Evolutionary conservation across 2,113 vertebrate genomes (phyloP), one percentile per base, ranked within the genome.

Genomic region (Sprattus sprattus): DNA sequence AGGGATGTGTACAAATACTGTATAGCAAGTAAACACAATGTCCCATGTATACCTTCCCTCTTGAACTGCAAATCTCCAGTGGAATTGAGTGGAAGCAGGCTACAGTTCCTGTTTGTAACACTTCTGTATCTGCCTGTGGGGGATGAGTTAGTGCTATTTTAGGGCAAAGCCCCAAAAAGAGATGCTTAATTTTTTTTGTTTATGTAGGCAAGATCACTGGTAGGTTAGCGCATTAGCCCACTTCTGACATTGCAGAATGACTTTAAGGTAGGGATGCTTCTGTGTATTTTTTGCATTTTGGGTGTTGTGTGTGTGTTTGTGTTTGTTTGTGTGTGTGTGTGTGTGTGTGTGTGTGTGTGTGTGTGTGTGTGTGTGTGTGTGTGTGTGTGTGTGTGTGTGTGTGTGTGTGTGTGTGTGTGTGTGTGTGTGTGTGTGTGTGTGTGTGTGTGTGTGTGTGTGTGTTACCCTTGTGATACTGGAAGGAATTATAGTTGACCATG

Each of bases 161-260:
- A 78, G 32, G 32, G 10, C 71, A 39, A 44, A 78, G 71, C 11
- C n/a, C 32, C 10, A 32, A 71, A 71, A 78, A 78, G n/a, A 78
- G 1, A 78, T 6, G 11, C 28, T 13, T 32, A 15, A 18, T 78
- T 78, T 39, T 15, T 15, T 78, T 13, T 78, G 71, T 78, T 78
- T 78, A 78, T 78, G 71, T 78, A 78, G 28, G 71, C 25, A 78
- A 78, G 71, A 32, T 78, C 71, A 78, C 15, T 2, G 71, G 71
- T 32, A 78, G 71, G 71, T 32, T 78, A 78, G 71, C 9, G 32
- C 71, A 78, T 78, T 78, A 39, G 28, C 71, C 32, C 39, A 78
- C 1, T 78, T 78, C 11, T 78, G 71, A 32, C 32, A 15, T 78
- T 15, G 39, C n/a, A 28, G n/a, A 28, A 67, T 67, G 64, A 28